Evolutionary conservation across 2,888 invertebrate species (phyloP), one percentile per base, ranked within the genome.

Genomic region (Hoplodrina ambigua): DNA sequence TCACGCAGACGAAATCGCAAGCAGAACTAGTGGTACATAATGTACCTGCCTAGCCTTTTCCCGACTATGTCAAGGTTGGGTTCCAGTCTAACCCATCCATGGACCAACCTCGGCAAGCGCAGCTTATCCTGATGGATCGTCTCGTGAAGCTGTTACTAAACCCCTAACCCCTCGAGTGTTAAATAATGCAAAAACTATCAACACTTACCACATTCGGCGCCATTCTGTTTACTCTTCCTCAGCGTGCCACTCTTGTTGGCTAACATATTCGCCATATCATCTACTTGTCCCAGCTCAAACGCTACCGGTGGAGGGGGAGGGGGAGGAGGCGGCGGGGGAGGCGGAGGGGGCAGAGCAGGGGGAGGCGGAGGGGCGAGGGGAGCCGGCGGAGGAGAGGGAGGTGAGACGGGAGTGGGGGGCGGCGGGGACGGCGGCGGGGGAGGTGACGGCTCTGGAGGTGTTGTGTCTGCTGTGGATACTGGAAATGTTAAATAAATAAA

Each of bases 191-290:
- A 17, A 13, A 46, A 13, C 10, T 10, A 11, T 30, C 2, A 7
- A 30, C n/a, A 74, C 76, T 80, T 37, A 78, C 78, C 78, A 49
- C 58, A 70, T 84, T 87, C 78, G 94, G 96, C 96, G 69, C 96
- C 96, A 85, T 96, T 96, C 78, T 96, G 94, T 56, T 96, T 95
- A 6, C 88, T 90, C 75, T 96, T 96, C 81, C 95, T 96, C 58
- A 97, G 86, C 0, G 96, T 92, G 0, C 96, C 94, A 33, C 96
- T 96, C 41, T 96, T 96, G 19, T 95, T 96, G 0, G 97, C 96
- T 56, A 97, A 86, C 92, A 97, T 93, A 59, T 95, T 96, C 8
- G 97, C 97, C 96, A 97, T 97, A 70, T 96, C 92, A 8, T 92
- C 95, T 0, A 90, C 80, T 0, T 53, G 82, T 82, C 61, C 76